phyloP scores from a whole-genome alignment of 1,140 invertebrate genomes.

The Drosophila lini region DNA sequence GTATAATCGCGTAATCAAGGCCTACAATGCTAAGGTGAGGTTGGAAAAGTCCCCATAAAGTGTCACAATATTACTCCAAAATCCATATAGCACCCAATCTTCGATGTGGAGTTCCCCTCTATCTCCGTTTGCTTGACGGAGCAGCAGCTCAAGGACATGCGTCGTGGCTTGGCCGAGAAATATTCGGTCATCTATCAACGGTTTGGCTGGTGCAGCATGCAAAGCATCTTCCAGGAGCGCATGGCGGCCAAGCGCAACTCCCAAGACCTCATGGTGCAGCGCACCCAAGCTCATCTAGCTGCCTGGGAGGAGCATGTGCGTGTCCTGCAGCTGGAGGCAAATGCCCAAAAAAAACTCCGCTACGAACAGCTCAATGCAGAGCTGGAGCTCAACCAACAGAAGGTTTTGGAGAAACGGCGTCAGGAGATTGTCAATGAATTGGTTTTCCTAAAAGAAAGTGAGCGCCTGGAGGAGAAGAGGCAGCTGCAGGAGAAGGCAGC shows the following conservation, averaged over 20 bases:
- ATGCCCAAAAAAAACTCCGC: conserved; percentile 44
- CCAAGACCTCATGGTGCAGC: conserved; percentile 50
- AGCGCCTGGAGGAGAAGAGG: conserved; percentile 52
- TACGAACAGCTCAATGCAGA: conserved; percentile 58
- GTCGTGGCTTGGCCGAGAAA: conserved; percentile 25
- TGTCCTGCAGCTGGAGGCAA: conserved; percentile 19
- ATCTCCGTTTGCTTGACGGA: conserved; percentile 67
- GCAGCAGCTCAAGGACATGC: conserved; percentile 54
- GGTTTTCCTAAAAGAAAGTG: conserved; percentile 32
- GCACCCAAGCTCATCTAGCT: conserved; percentile 47
- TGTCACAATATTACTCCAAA: not conserved
- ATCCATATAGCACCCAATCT: conserved; percentile 63
- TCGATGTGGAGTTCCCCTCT: conserved; percentile 53
- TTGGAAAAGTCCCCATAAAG: not conserved
- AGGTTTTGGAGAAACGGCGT: conserved; percentile 53
- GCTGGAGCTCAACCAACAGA: conserved; percentile 41
- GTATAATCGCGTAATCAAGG: conserved; percentile 73
- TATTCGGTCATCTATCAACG: conserved; percentile 31
- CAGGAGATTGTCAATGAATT: conserved; percentile 56
- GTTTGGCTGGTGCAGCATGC: conserved; percentile 51
- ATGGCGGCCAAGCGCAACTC: conserved; percentile 36
- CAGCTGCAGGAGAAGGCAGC: conserved; percentile 22
- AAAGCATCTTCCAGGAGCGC: conserved; percentile 45
- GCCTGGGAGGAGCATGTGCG: conserved; percentile 55
- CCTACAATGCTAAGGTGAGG: conserved; percentile 69